Conservation (phyloP, 2,113 vertebrate genomes). For the Trochalopteron elliotii region DNA sequence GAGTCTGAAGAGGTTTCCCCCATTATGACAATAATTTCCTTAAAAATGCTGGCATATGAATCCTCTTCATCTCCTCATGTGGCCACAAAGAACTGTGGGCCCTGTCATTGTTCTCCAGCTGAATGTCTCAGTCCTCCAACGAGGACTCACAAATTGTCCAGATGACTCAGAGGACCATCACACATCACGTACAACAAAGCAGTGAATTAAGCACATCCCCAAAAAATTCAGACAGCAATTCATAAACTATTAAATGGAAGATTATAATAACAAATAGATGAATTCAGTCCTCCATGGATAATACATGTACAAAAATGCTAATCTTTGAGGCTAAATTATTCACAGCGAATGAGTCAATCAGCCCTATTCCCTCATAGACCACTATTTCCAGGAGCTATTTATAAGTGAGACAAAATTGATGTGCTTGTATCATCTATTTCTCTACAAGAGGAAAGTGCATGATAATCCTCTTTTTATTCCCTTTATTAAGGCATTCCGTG, state of each 20-base stretch:
- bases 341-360: slow-evolving; percentile 27
- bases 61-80: background rate
- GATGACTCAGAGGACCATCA: background rate
- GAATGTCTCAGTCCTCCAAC: background rate
- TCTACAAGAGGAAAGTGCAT: background rate
- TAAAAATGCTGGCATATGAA: background rate
- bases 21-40: background rate
- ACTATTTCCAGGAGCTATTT: slow-evolving; percentile 32
- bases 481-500: slow-evolving; percentile 17
- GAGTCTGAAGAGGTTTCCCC: background rate
- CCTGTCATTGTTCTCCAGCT: background rate
- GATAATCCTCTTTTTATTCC: background rate
- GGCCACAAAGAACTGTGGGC: background rate
- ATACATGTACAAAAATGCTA: slow-evolving; percentile 33
- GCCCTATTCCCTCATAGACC: slow-evolving; percentile 4
- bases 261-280: slow-evolving; percentile 48
- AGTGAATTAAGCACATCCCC: background rate
- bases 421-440: background rate
- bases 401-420: slow-evolving; percentile 9
- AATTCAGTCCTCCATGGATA: background rate
- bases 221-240: background rate
- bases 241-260: slow-evolving; percentile 25
- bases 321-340: slow-evolving; percentile 52
- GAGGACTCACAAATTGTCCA: background rate
- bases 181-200: background rate